Percentiles rank a stretch among this genome's conserved stretches.
phyloP scores from a whole-genome alignment of 2,888 invertebrate species.

The Eugnorisma glareosa region DNA sequence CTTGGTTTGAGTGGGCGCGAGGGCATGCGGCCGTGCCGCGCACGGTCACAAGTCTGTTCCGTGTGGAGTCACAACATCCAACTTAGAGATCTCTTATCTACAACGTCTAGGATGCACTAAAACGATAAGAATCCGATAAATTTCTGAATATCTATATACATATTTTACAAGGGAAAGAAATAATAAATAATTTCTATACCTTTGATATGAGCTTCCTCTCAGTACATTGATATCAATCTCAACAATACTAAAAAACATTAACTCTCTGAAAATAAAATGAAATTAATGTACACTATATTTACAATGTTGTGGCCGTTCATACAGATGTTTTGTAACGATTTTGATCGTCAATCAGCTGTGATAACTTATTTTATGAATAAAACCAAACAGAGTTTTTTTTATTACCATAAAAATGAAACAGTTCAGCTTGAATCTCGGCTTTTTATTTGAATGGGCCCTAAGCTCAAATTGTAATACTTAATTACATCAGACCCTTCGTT shows the following conservation, averaged over 20 bases:
- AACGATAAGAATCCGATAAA: constrained; percentile 78
- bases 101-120: constrained; percentile 81
- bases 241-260: constrained; percentile 74
- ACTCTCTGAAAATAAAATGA: constrained; percentile 73
- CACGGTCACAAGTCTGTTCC: constrained; percentile 33
- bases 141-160: constrained; percentile 87
- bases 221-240: constrained; percentile 80
- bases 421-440: constrained; percentile 19
- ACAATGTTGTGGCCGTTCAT: constrained; percentile 71
- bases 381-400: constrained; percentile 15
- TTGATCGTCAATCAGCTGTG: constrained; percentile 25
- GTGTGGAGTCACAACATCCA: constrained; percentile 59
- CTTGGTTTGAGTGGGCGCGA: constrained; percentile 1
- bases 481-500: constrained; percentile 35
- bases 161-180: constrained; percentile 89
- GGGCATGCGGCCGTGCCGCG: constrained; percentile 22
- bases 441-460: constrained; percentile 25
- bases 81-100: constrained; percentile 78
- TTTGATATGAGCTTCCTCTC: constrained; percentile 88
- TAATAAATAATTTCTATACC: constrained; percentile 86
- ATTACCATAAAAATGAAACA: constrained; percentile 19
- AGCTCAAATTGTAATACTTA: constrained; percentile 20
- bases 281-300: constrained; percentile 80
- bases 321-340: constrained; percentile 50
- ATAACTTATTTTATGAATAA: constrained; percentile 24